Evolutionary conservation across 2,888 invertebrate genomes (phyloP).

Genomic region (Pycnomerus fuliginosus): DNA sequence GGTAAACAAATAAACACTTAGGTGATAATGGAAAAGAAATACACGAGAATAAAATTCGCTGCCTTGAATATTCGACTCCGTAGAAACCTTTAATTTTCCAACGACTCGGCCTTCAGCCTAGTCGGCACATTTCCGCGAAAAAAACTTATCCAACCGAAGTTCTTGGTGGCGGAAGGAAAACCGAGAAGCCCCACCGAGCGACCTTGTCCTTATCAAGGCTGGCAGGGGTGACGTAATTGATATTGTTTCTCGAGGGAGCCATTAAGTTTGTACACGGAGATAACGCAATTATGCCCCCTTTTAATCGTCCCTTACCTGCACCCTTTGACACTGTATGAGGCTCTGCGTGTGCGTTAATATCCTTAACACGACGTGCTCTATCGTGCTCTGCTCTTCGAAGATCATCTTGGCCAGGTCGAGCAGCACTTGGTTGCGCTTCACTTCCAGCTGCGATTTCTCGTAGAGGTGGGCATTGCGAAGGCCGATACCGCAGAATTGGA

Average conservation of each 20-base stretch:
- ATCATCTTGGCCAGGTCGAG: constrained; percentile 94
- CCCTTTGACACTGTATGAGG: constrained; percentile 90
- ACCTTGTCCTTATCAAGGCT: no score
- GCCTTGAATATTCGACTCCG: no score
- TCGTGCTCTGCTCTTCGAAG: constrained; percentile 94
- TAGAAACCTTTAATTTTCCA: no score
- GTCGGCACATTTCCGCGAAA: no score
- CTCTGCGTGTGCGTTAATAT: constrained; percentile 94
- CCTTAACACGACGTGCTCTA: constrained; percentile 91
- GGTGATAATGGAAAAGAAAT: no score
- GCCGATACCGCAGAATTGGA: constrained; percentile 96
- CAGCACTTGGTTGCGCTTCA: constrained; percentile 92
- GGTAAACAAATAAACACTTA: no score
- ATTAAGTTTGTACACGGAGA: constrained; percentile 12
- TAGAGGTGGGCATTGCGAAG: constrained; percentile 94
- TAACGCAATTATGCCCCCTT: constrained; percentile 10
- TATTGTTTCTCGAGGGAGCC: constrained; percentile 7
- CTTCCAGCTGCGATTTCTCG: constrained; percentile 92
- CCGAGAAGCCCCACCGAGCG: no score
- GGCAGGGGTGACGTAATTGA: constrained; percentile 8
- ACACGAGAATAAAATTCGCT: no score
- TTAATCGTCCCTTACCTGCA: no score
- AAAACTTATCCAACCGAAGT: no score
- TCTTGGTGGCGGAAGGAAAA: no score
- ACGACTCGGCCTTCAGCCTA: no score